A percentile compares a stretch with the other conserved stretches of the same genome.
Conservation (phyloP, 2,797 vertebrate species). For the Lindbergichthys nudifrons region DNA sequence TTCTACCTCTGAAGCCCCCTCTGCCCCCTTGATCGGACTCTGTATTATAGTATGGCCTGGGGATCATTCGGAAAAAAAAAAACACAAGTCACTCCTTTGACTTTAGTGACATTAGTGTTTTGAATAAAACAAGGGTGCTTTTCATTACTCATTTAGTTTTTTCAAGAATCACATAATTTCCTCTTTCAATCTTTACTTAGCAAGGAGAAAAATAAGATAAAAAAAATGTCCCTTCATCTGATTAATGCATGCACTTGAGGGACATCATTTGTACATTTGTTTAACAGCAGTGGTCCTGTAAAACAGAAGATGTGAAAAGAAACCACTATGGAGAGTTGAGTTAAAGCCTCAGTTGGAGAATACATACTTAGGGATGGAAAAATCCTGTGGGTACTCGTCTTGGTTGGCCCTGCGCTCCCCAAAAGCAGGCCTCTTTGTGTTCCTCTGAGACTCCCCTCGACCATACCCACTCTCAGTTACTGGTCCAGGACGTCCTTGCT, state of each 20-base stretch:
- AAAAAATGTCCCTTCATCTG: not conserved
- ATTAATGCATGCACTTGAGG: not conserved
- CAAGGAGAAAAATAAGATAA: no score
- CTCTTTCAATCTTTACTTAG: not conserved
- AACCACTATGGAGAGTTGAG: no score
- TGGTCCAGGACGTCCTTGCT: slow-evolving; percentile 59
- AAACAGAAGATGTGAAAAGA: not conserved
- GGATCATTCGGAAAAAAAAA: slow-evolving; percentile 16
- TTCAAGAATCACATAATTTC: not conserved
- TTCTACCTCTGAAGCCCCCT: slow-evolving; percentile 72
- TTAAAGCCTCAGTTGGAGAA: not conserved
- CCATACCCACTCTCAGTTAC: slow-evolving; percentile 71
- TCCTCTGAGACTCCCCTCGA: slow-evolving; percentile 71
- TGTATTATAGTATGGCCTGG: slow-evolving; percentile 76
- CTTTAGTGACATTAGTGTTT: no score
- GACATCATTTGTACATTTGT: not conserved
- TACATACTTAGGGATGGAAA: slow-evolving; percentile 80
- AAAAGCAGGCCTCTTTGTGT: slow-evolving; percentile 71
- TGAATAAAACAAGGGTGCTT: no score
- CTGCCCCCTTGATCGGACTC: slow-evolving; percentile 72
- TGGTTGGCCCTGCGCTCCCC: slow-evolving; percentile 73
- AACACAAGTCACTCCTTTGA: not conserved
- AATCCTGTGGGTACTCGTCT: slow-evolving; percentile 73
- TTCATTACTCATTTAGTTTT: no score
- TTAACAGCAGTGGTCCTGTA: not conserved